phyloP scores from a whole-genome alignment of 1,140 invertebrate species.

The Lysiphlebus fabarum region DNA sequence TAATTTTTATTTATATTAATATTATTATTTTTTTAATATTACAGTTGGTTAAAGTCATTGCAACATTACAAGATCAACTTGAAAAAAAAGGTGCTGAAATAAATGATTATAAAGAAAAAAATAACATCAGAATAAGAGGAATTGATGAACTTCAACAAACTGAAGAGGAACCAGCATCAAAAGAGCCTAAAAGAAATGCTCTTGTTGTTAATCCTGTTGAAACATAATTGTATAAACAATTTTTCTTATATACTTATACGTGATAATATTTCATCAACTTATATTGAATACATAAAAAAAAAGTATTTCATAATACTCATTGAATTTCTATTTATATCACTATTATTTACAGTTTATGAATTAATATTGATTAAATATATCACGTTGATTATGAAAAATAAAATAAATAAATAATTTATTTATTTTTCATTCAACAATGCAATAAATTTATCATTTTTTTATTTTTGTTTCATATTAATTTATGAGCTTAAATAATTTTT shows the following conservation, averaged over 20 bases:
- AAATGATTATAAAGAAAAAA: slow-evolving; percentile 88
- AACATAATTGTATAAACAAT: slow-evolving; percentile 28
- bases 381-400: too few relatives aligned
- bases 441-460: too few relatives aligned
- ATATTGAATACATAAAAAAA: neutral
- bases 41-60: slow-evolving; percentile 73
- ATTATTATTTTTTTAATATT: slow-evolving; percentile 31
- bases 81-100: slow-evolving; percentile 86
- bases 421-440: too few relatives aligned
- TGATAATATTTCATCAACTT: neutral
- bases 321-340: neutral
- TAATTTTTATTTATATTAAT: slow-evolving; percentile 18
- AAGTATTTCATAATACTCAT: neutral
- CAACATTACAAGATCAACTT: slow-evolving; percentile 76
- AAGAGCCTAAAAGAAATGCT: slow-evolving; percentile 59
- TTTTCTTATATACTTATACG: slow-evolving; percentile 2
- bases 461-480: too few relatives aligned
- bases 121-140: slow-evolving; percentile 78
- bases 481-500: too few relatives aligned
- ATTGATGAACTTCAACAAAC: slow-evolving; percentile 58
- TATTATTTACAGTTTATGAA: too few relatives aligned
- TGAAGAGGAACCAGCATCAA: slow-evolving; percentile 47
- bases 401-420: too few relatives aligned
- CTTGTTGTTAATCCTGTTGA: slow-evolving; percentile 45
- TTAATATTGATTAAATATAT: too few relatives aligned